Base-by-base conservation (phyloP, 2,888 invertebrate genomes). In the Mamestra brassicae region DNA sequence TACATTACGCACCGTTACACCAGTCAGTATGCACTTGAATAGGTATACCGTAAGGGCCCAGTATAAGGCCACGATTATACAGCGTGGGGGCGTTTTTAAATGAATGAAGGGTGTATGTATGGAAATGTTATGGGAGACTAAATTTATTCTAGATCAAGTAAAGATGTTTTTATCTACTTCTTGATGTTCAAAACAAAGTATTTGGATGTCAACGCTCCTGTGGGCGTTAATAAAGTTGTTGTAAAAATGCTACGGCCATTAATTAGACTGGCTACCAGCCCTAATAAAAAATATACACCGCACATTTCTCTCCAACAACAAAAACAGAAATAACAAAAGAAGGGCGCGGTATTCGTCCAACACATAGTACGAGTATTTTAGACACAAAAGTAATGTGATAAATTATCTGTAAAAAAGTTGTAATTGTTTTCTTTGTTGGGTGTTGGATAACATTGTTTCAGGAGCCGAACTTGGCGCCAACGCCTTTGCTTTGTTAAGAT, bases 401-500 rank as follows among this genome's bases (percentile, higher is more conserved):
- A 90, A 90, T 90, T 88, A 90, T 87, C 89, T 87, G 89, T 90
- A 90, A 90, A 91, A 90, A 91, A 91, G 91, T 92, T 92, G 91
- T 92, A 92, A 92, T 92, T 91, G 90, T 92, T 92, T 89, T 88
- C 87, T 87, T 88, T 90, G 88, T 88, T 86, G 83, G 86, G 88
- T 90, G 87, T 88, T 88, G 89, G 88, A 89, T 88, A 88, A 90
- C 89, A 89, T 93, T 93, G 91, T 91, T 93, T 89, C 88, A 86
- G 90, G 89, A 84, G 83, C 81, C 77, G 74, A 86, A 87, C 91
- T 94, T 91, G 87, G 91, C 90, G 87, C 84, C 85, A 85, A 89
- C 90, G 92, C 92, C 92, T 93, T 94, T 92, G 94, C 94, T 95
- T 95, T 96, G 95, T 94, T 96, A 94, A 94, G 95, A 96, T 96